Base-by-base conservation (phyloP, 1,140 invertebrate species). In the Drosophila nebulosa region DNA sequence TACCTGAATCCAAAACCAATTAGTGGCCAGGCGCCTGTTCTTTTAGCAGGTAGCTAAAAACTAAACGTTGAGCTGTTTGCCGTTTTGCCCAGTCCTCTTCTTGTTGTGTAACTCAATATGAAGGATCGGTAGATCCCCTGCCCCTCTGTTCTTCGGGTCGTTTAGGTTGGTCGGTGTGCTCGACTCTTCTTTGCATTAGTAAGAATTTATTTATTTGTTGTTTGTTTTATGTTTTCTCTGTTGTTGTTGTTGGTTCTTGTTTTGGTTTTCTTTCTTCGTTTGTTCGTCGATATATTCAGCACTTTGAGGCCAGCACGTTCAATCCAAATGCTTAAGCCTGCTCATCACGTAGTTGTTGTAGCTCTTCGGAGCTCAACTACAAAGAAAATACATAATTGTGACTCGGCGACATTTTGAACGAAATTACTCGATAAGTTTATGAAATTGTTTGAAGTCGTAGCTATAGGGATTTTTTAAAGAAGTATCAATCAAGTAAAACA, bases 21-120 rank as follows among this genome's bases (percentile, higher is more conserved):
- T 84, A 84, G 80, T 63, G 64, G 5, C 4, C 36, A 75, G 73
- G 69, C 73, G 73, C 73, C 73, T 62, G 18, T 21, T 18, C 16
- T 46, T 9, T 21, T 18, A 30, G 72, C 80, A 84, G 80, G 80
- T 84, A 84, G 80, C 69, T 36, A 39, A 70, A 56, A 64, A 74
- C 55, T 60, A 66, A 50, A 21, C 39, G 9, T 21, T 55, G 55
- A 73, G 68, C 70, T 32, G 36, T 59, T 14, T 21, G 63, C 46
- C 59, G 10, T 4, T 30, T n/a, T 24, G 14, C 12, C n/a, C 24
- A 27, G 51, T 56, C 61, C 61, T 64, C 72, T 61, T 56, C 52
- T 18, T 55, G 30, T 78, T 86, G 66, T 70, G 81, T 88, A 86
- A 86, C 78, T 81, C 74, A 88, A 86, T 86, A 86, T 88, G 77